Evolutionary conservation across 2,113 vertebrate genomes (phyloP).

Genomic region (Setophaga petechia): DNA sequence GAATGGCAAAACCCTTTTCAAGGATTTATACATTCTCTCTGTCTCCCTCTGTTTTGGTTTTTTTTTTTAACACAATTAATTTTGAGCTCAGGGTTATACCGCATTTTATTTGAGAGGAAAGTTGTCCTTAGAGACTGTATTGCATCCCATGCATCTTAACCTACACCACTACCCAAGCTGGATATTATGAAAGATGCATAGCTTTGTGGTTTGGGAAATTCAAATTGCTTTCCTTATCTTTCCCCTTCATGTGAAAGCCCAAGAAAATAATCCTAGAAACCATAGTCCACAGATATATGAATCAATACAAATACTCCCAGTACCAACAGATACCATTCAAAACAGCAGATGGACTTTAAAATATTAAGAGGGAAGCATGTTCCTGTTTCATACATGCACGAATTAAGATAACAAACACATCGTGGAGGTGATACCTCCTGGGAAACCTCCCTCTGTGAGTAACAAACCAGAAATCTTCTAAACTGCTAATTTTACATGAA

Average conservation of each 20-base stretch:
- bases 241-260: background rate
- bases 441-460: background rate
- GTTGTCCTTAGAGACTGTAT: background rate
- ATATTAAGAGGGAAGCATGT: background rate
- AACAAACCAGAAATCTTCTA: background rate
- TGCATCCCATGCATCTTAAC: background rate
- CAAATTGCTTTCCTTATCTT: constrained; percentile 39
- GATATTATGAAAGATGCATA: constrained; percentile 23
- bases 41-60: background rate
- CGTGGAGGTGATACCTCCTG: background rate
- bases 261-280: constrained; percentile 12
- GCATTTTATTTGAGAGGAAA: constrained; percentile 5
- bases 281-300: background rate
- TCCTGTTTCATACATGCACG: background rate
- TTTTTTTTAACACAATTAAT: background rate
- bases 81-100: background rate
- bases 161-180: background rate
- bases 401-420: background rate
- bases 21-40: background rate
- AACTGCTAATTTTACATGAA: background rate
- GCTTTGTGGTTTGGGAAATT: constrained; percentile 13
- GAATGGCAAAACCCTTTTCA: background rate
- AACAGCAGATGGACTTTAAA: constrained; percentile 9
- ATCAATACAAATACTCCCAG: background rate
- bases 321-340: background rate